Evolutionary conservation across 2,888 invertebrate genomes (phyloP).

Genomic region (Scaptomyza flava): DNA sequence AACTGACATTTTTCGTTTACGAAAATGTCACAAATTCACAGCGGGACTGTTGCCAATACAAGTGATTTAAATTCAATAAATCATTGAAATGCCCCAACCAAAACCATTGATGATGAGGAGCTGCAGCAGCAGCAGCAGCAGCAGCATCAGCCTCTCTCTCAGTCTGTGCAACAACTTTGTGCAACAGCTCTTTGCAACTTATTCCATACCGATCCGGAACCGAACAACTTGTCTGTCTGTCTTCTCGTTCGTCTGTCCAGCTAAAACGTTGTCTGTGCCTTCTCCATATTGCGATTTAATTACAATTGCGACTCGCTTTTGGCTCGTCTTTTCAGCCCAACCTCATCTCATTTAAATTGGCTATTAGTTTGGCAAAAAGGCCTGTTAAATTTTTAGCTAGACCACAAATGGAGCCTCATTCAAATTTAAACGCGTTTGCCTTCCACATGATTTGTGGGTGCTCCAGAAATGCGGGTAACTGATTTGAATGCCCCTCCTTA

Average conservation of each 20-base stretch:
- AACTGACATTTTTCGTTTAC: constrained; percentile 84
- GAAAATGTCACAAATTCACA: constrained; percentile 84
- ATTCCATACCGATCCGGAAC: constrained; percentile 50
- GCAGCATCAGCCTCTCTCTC: constrained; percentile 14
- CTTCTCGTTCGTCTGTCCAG: background rate
- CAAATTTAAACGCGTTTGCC: constrained; percentile 36
- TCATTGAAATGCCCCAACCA: constrained; percentile 72
- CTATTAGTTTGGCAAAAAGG: constrained; percentile 53
- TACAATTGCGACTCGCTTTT: constrained; percentile 64
- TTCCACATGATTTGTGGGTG: constrained; percentile 54
- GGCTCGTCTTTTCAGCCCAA: constrained; percentile 36
- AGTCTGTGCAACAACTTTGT: background rate
- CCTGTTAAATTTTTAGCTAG: constrained; percentile 30
- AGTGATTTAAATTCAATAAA: constrained; percentile 84
- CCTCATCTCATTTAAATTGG: constrained; percentile 74
- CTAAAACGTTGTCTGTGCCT: constrained; percentile 55
- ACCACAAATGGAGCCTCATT: constrained; percentile 21
- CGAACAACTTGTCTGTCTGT: constrained; percentile 22
- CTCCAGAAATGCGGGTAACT: constrained; percentile 41
- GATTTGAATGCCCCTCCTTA: constrained; percentile 32
- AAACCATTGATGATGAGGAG: constrained; percentile 67
- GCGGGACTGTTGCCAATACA: constrained; percentile 84
- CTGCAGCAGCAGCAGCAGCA: constrained; percentile 30
- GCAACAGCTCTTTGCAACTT: constrained; percentile 17
- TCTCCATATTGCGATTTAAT: constrained; percentile 72